phyloP scores from a whole-genome alignment of 2,113 vertebrate genomes.

The Eublepharis macularius region DNA sequence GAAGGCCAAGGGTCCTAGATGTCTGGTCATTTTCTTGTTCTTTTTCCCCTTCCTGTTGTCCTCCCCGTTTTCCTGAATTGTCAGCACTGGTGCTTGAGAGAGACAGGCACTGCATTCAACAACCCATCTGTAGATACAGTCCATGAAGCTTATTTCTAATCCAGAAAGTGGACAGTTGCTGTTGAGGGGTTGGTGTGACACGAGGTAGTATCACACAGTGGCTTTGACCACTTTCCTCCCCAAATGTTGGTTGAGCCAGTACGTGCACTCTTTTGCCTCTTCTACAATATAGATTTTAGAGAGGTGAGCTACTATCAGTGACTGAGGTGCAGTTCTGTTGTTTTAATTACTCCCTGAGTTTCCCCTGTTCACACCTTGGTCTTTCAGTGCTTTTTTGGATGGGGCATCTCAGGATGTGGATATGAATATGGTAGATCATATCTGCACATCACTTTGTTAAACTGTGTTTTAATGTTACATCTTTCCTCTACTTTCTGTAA shows the following conservation, averaged over 20 bases:
- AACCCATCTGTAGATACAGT: constrained; percentile 50
- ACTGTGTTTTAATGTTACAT: constrained; percentile 72
- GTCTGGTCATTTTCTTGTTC: constrained; percentile 25
- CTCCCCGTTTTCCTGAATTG: constrained; percentile 42
- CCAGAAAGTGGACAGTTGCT: constrained; percentile 52
- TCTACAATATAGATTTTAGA: background rate
- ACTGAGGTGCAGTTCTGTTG: background rate
- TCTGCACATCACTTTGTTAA: constrained; percentile 58
- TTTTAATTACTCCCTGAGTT: constrained; percentile 20
- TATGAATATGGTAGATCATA: constrained; percentile 21
- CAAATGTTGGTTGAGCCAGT: background rate
- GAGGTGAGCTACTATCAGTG: constrained; percentile 40
- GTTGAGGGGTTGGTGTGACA: constrained; percentile 44
- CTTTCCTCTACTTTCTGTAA: constrained; percentile 74
- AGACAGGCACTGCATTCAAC: constrained; percentile 67
- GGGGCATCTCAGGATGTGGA: background rate
- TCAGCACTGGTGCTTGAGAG: constrained; percentile 77
- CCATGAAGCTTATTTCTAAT: constrained; percentile 44
- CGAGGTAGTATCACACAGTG: constrained; percentile 26
- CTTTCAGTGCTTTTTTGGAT: constrained; percentile 8
- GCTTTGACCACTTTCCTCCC: constrained; percentile 18
- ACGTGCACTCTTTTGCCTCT: background rate
- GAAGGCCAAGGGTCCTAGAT: constrained; percentile 87
- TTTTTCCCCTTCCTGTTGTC: constrained; percentile 26
- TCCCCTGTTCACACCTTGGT: constrained; percentile 7